Conservation (phyloP, 2,113 vertebrate genomes). For the Colossoma macropomum region DNA sequence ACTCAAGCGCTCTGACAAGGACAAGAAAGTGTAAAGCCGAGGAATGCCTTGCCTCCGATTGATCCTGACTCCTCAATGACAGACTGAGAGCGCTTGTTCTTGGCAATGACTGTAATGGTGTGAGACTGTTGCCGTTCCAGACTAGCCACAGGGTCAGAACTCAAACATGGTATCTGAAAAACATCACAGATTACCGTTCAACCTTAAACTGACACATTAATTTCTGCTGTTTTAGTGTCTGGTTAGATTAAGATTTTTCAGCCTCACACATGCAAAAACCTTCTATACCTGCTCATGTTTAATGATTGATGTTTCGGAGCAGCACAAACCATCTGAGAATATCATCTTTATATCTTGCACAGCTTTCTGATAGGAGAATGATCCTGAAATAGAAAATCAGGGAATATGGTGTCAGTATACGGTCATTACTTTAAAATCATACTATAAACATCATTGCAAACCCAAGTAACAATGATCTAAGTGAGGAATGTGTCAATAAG, state of each 20-base stretch:
- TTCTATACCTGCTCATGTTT: slow-evolving; percentile 71
- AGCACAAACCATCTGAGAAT: slow-evolving; percentile 78
- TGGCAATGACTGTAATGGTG: neutral
- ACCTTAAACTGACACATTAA: neutral
- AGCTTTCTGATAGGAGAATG: slow-evolving; percentile 68
- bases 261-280: neutral
- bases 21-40: neutral
- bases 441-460: neutral
- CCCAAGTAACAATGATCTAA: too few species aligned
- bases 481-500: too few species aligned
- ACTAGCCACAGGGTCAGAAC: slow-evolving; percentile 55
- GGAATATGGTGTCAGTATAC: too few species aligned
- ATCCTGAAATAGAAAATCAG: slow-evolving; percentile 66
- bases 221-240: neutral
- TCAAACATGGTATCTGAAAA: slow-evolving; percentile 53
- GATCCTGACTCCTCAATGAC: slow-evolving; percentile 15
- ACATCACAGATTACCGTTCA: neutral
- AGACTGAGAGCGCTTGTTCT: slow-evolving; percentile 11
- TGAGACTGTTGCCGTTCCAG: slow-evolving; percentile 42
- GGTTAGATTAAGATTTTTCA: too few species aligned
- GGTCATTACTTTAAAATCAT: neutral
- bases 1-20: neutral
- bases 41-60: slow-evolving; percentile 34
- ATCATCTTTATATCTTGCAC: slow-evolving; percentile 71
- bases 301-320: slow-evolving; percentile 53